These are phyloP conservation scores for Ia io DNA, from an alignment of 2,113 vertebrate genomes.

Conservation along the genomic window DNA sequence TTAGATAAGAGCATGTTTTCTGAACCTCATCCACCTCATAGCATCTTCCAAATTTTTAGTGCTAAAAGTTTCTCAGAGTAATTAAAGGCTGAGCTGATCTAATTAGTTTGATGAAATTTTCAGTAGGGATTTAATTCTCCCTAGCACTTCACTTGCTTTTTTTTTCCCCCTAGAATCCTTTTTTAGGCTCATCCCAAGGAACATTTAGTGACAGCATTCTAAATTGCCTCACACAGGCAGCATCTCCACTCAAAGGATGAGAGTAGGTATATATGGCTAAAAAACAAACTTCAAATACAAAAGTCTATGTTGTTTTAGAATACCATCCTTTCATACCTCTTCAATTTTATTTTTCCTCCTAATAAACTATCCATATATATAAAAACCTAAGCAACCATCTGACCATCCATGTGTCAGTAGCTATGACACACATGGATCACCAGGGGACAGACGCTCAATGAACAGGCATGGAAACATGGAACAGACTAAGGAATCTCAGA, in stretches of 20 bases:
- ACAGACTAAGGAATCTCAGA: too few relatives aligned
- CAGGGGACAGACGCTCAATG: too few relatives aligned
- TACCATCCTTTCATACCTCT: neutral
- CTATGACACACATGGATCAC: too few relatives aligned
- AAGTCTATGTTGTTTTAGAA: neutral
- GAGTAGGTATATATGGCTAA: neutral
- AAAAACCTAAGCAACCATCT: too few relatives aligned
- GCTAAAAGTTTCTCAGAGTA: slow-evolving; percentile 35
- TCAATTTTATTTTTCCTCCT: slow-evolving; percentile 9
- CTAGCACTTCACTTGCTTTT: slow-evolving; percentile 24
- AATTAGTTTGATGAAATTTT: slow-evolving; percentile 69
- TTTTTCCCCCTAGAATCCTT: neutral
- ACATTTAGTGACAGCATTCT: neutral
- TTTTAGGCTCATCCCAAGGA: neutral
- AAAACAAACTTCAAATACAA: slow-evolving; percentile 14
- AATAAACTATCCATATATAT: neutral
- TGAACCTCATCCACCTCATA: neutral
- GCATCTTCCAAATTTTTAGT: slow-evolving; percentile 39
- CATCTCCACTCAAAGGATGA: neutral
- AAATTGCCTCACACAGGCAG: neutral
- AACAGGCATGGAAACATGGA: too few relatives aligned
- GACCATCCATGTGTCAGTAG: too few relatives aligned
- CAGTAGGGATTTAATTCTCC: slow-evolving; percentile 59
- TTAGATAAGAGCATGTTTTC: neutral
- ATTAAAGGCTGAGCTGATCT: slow-evolving; percentile 62